phyloP scores from a whole-genome alignment of 2,797 vertebrate species.

The Halcyon leucocephala region DNA sequence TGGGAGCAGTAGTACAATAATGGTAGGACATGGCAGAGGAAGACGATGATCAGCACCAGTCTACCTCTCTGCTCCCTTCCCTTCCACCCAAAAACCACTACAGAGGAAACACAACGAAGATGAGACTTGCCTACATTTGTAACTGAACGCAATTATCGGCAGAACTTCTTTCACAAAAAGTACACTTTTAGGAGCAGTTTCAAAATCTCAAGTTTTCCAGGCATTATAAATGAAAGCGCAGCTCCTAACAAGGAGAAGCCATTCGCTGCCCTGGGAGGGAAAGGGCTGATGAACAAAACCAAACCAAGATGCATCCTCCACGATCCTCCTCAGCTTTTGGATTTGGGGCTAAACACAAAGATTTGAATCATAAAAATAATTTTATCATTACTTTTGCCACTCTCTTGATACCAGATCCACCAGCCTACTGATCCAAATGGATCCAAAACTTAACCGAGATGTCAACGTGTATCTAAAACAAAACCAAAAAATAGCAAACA shows the following conservation, averaged over 20 bases:
- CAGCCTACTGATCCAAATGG: not conserved
- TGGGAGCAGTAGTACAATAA: not conserved
- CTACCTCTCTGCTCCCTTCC: not conserved
- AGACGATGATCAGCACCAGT: not conserved
- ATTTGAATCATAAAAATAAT: not conserved
- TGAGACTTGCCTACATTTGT: not conserved
- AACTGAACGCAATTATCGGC: not conserved
- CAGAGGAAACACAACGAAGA: not conserved
- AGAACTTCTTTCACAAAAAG: not conserved
- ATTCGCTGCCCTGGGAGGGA: not conserved
- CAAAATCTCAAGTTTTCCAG: not conserved
- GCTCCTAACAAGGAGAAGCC: not conserved
- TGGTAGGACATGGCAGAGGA: fast-evolving
- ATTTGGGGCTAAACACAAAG: not conserved
- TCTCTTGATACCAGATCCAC: not conserved
- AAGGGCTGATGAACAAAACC: not conserved
- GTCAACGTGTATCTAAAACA: not conserved
- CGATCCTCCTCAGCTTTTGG: not conserved
- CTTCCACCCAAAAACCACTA: not conserved
- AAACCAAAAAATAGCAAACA: not conserved
- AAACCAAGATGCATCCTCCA: not conserved
- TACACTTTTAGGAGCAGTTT: not conserved
- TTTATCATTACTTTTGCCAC: not conserved
- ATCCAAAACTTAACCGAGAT: not conserved
- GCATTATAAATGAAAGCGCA: not conserved